Conservation (phyloP, 1,140 invertebrate species). For the Lithobius niger region DNA sequence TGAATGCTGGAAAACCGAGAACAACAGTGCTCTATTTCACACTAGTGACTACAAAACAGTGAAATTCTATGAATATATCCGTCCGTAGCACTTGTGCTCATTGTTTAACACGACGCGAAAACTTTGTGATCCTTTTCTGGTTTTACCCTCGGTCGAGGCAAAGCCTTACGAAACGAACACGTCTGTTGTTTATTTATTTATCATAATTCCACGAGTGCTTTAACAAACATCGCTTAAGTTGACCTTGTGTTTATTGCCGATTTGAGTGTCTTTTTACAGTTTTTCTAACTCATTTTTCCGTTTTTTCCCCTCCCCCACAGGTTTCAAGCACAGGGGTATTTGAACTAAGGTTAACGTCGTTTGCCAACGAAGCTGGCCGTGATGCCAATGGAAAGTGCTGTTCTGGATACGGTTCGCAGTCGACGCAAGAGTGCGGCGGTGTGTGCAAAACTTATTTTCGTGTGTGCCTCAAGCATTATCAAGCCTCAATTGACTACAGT, state of each 20-base stretch:
- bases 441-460: slow-evolving; percentile 76
- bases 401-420: slow-evolving; percentile 32
- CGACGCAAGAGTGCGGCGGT: slow-evolving; percentile 45
- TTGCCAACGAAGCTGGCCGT: slow-evolving; percentile 72
- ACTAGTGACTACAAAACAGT: too few relatives aligned
- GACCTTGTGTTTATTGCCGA: slow-evolving; percentile 69
- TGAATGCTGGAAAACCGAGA: too few relatives aligned
- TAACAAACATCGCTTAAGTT: slow-evolving; percentile 74
- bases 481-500: slow-evolving; percentile 74
- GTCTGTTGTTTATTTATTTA: too few relatives aligned
- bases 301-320: slow-evolving; percentile 51
- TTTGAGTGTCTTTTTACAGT: slow-evolving; percentile 46
- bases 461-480: slow-evolving; percentile 88
- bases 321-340: slow-evolving; percentile 64
- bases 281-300: slow-evolving; percentile 31
- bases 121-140: too few relatives aligned
- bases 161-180: too few relatives aligned
- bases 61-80: too few relatives aligned
- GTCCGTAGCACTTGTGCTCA: too few relatives aligned
- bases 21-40: too few relatives aligned
- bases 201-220: slow-evolving; percentile 73
- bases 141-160: too few relatives aligned
- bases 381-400: slow-evolving; percentile 77
- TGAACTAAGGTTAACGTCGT: slow-evolving; percentile 76
- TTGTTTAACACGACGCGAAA: too few relatives aligned